Base-by-base conservation (phyloP, 2,113 vertebrate genomes). In the Mohoua ochrocephala region DNA sequence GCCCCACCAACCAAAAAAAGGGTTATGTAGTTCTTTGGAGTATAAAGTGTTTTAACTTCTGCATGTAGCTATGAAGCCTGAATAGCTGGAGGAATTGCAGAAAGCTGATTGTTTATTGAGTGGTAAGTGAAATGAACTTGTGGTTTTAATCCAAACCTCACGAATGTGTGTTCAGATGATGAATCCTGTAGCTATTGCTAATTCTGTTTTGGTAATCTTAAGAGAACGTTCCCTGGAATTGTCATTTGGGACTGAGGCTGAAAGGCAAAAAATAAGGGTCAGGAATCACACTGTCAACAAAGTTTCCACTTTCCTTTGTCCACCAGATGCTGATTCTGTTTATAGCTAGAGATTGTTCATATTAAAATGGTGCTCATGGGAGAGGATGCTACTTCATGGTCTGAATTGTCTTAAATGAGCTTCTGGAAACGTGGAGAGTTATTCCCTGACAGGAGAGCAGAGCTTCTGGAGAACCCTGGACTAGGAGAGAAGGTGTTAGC, bases 381-480 rank as follows among this genome's bases (percentile, higher is more conserved):
- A 27, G 10, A 65, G 5, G 6, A 5, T 57, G 33, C 49, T 91
- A 3, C 27, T 57, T 42, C 5, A 6, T 1, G 6, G 59, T 45
- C 42, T 85, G 63, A 31, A 64, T 57, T 22, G 20, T 63, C 63
- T 73, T 74, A 65, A 80, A n/a, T 47, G 37, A 63, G 11, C 8
- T 31, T 47, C 19, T 65, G 19, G 42, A 4, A 49, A 13, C 0
- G 0, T 10, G 11, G 23, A 9, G 17, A 53, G 13, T 73, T 84
- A 30, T 33, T 80, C 10, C 20, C 8, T 60, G 35, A 9, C 2
- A 52, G n/a, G 23, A 67, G 15, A 76, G 19, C 11, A 9, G 12
- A 74, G 13, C 23, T 92, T 54, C 42, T 71, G 35, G 59, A 61
- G 33, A 70, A 2, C 3, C 9, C 23, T 57, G 31, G 23, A 4